Conservation (phyloP, 2,888 invertebrate genomes). For the Apamea crenata region DNA sequence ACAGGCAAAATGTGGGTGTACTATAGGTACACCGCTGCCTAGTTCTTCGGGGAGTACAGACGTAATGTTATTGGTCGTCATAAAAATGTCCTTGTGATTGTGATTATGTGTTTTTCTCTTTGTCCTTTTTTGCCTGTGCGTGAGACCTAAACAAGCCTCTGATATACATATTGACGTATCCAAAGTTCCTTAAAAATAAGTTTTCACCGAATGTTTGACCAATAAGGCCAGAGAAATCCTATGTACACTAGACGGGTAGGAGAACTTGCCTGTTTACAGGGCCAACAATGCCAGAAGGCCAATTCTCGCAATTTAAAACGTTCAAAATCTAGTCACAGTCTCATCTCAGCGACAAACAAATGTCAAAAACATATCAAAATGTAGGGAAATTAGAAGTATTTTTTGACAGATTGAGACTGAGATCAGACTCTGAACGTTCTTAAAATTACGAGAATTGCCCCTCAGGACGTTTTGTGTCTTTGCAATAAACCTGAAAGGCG, state of each 20-base stretch:
- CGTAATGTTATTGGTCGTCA: not conserved
- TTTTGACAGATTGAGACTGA: no score
- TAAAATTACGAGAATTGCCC: no score
- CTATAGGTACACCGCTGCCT: no score
- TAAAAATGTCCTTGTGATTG: not conserved
- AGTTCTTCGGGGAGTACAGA: not conserved
- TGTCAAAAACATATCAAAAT: no score
- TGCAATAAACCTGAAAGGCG: no score
- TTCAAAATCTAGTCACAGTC: no score
- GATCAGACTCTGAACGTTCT: no score
- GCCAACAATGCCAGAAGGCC: no score
- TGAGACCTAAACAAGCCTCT: constrained; percentile 1
- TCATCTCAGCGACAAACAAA: no score
- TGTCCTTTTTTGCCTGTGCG: not conserved
- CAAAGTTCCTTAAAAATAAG: constrained; percentile 20
- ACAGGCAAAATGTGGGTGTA: not conserved
- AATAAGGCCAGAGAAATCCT: constrained; percentile 26
- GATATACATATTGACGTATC: constrained; percentile 15
- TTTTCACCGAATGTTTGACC: constrained; percentile 28
- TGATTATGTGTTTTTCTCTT: not conserved
- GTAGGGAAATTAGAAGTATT: no score
- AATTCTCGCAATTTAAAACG: no score
- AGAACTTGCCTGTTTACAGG: constrained; percentile 2
- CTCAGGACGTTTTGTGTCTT: no score
- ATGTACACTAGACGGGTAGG: not conserved